A percentile compares a stretch with the other conserved stretches of the same genome.
phyloP scores from a whole-genome alignment of 1,140 invertebrate species.

The Cheumatopsyche charites region DNA sequence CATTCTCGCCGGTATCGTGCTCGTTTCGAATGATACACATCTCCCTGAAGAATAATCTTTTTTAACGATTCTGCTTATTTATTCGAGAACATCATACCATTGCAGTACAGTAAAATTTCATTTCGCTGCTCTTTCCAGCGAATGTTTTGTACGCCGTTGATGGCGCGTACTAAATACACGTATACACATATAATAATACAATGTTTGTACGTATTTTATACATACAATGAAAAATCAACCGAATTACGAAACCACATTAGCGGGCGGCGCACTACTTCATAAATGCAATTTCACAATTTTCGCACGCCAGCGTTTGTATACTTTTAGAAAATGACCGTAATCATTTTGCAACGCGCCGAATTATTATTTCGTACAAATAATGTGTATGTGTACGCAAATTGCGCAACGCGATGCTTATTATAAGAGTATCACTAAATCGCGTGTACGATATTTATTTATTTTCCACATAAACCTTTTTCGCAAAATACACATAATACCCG shows the following conservation, averaged over 20 bases:
- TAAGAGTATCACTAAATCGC: not conserved
- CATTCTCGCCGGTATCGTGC: too few relatives aligned
- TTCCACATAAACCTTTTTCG: too few relatives aligned
- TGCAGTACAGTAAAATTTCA: not conserved
- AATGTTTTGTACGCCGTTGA: not conserved
- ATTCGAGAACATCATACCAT: not conserved
- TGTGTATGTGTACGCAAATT: not conserved
- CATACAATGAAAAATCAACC: too few relatives aligned
- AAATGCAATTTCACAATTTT: constrained; percentile 2
- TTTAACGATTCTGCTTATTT: not conserved
- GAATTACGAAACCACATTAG: not conserved
- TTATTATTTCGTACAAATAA: constrained; percentile 17
- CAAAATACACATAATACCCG: too few relatives aligned
- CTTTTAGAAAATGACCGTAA: constrained; percentile 10
- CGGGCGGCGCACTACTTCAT: not conserved
- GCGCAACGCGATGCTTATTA: not conserved
- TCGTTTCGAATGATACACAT: too few relatives aligned
- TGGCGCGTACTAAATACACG: too few relatives aligned
- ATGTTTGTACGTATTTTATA: too few relatives aligned
- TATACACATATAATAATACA: too few relatives aligned
- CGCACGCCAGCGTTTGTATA: not conserved
- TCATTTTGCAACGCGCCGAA: constrained; percentile 23
- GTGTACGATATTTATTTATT: too few relatives aligned
- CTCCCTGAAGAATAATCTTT: not conserved
- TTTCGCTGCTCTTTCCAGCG: not conserved